A percentile compares a stretch with the other conserved stretches of the same genome.
phyloP scores from a whole-genome alignment of 2,888 invertebrate species.

The Cataglyphis albicans region DNA sequence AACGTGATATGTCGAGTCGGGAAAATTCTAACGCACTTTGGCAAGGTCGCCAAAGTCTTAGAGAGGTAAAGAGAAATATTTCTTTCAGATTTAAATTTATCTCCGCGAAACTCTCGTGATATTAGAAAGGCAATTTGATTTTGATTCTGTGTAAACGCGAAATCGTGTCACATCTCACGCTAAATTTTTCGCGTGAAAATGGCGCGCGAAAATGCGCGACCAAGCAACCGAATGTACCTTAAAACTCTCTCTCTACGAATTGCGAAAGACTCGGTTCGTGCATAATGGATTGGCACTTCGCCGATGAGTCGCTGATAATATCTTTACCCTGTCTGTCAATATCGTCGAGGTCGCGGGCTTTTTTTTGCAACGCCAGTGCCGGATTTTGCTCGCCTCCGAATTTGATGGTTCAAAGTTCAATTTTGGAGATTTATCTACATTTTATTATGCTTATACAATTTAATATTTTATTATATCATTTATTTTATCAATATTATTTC shows the following conservation, averaged over 20 bases:
- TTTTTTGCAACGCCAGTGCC: background rate
- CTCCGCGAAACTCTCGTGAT: constrained; percentile 3
- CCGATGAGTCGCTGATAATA: constrained; percentile 48
- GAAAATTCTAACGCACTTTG: background rate
- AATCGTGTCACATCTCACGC: constrained; percentile 38
- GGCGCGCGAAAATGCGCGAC: constrained; percentile 23
- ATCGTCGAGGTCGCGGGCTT: background rate
- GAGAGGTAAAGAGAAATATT: background rate
- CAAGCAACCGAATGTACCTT: constrained; percentile 53
- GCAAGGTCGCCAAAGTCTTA: too few species aligned
- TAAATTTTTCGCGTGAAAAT: constrained; percentile 20
- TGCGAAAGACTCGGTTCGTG: constrained; percentile 33
- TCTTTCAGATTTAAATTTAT: constrained; percentile 8
- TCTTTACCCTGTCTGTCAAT: constrained; percentile 42
- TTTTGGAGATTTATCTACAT: background rate
- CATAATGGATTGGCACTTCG: constrained; percentile 65
- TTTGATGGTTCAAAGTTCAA: background rate
- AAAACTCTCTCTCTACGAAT: background rate
- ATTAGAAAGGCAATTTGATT: background rate
- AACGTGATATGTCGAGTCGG: background rate
- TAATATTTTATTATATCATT: too few species aligned
- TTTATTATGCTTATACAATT: background rate
- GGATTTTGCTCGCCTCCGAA: background rate
- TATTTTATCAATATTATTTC: too few species aligned
- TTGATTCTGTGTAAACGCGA: background rate